Base-by-base conservation (phyloP, 2,113 vertebrate species). In the Phyllopteryx taeniolatus region DNA sequence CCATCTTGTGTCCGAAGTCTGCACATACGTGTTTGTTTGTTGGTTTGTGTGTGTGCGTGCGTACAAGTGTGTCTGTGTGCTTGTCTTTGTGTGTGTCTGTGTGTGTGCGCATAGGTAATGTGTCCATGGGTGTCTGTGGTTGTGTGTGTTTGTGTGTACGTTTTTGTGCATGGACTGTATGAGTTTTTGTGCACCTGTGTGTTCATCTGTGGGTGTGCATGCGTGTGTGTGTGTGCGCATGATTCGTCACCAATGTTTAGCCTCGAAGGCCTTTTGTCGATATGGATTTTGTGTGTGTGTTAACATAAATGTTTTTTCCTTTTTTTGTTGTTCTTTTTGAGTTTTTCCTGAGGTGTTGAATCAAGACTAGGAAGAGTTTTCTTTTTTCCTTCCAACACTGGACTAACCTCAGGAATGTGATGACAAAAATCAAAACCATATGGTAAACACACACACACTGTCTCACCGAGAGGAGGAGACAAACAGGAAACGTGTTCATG, bases 381-480 rank as follows among this genome's bases (percentile, higher is more conserved):
- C 46, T 19, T 8, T 22, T 20, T 63, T 31, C 4, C 4, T 57
- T 27, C 6, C 54, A n/a, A 57, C 54, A 60, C 31, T 17, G 31
- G 8, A 2, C 59, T 2, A 73, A 74, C 67, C 72, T 54, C 46
- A 81, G 71, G 71, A 81, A 79, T 47, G 44, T 72, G 70, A 74
- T 64, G 12, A 27, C 15, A 3, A 77, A 27, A 81, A 81, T 70
- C 12, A 49, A 60, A 20, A 65, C 66, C 76, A 72, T 35, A 73
- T 82, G 80, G 73, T 43, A 60, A n/a, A 70, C 39, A 11, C 68
- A 15, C 19, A 14, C 44, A 39, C 20, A 22, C 62, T 11, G 2
- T 10, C 56, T 49, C 11, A 3, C 56, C 0, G 44, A 6, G 5
- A 6, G 63, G 39, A 31, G 65, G n/a, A 5, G 46, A 20, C 14